These are phyloP conservation scores for Pachycephala philippinensis DNA, from an alignment of 2,113 vertebrate species.

Conservation along the genomic window DNA sequence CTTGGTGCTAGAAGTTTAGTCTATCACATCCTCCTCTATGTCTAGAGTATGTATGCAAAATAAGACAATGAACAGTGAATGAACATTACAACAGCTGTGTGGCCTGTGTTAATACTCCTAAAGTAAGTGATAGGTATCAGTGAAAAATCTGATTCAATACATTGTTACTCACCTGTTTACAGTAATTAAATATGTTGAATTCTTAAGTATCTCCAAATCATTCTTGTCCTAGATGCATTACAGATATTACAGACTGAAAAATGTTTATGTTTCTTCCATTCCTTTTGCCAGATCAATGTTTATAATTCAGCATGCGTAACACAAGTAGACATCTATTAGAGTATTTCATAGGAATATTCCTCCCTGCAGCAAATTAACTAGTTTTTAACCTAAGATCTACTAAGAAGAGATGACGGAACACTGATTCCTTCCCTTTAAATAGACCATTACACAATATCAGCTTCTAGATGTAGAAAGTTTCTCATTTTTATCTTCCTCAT, in stretches of 20 bases:
- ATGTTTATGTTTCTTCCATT: background rate
- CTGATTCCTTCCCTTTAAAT: background rate
- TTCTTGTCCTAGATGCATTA: background rate
- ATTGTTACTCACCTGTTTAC: background rate
- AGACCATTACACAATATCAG: background rate
- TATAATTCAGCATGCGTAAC: background rate
- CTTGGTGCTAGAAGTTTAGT: background rate
- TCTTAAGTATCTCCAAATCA: background rate
- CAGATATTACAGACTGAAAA: background rate
- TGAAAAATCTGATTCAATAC: background rate
- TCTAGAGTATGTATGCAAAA: background rate
- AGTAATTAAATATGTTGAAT: background rate
- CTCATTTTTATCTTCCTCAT: background rate
- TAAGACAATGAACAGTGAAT: background rate
- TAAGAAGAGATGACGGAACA: background rate
- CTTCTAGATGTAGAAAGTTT: background rate
- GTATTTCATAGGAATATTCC: background rate
- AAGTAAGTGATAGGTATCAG: background rate
- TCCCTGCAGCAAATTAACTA: background rate
- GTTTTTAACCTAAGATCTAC: background rate
- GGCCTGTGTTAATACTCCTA: background rate
- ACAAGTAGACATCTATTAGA: background rate
- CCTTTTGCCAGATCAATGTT: background rate
- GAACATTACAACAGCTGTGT: background rate
- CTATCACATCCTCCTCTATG: background rate